Base-by-base conservation (phyloP, 2,797 vertebrate species). In the Mus caroli region DNA sequence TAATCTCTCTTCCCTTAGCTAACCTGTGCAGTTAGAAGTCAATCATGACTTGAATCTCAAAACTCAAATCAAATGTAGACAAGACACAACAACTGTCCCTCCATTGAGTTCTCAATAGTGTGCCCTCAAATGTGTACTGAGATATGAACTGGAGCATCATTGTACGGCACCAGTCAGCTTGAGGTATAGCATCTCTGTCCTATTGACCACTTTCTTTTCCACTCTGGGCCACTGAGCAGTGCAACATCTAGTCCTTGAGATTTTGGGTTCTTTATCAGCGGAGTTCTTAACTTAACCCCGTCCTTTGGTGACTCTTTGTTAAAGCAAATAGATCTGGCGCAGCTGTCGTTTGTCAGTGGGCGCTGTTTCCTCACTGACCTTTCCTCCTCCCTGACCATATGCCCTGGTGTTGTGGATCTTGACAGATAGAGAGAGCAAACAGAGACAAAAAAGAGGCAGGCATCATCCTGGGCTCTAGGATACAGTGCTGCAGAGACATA, bases 61-160 rank as follows among this genome's bases (percentile, higher is more conserved):
- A 96, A 92, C 50, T 82, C 69, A 96, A 91, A 94, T 69, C 15
- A 94, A 91, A 93, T 75, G 28, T 83, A 85, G 40, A 71, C 43
- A 60, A 19, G 46, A 94, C n/a, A 11, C 4, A 19, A 28, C 3
- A 43, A 91, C 24, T 79, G 4, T 56, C 34, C 54, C 93, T 89
- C 77, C 62, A 46, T 13, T 79, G 58, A 75, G 78, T 54, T 71
- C 82, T 69, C 69, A 84, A 67, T 19, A 64, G 2, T 62, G 40
- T 24, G 14, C 9, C 40, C 43, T 31, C 40, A 82, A 62, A n/a
- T 71, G 71, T 62, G 46, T 69, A 40, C 24, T 12, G 62, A 88
- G 73, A 40, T 0, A 64, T 9, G 56, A 37, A 62, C 56, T 24
- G 9, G 71, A 67, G 64, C n/a, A 82, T 34, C 40, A 19, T 77